Evolutionary conservation across 2,797 vertebrate species (phyloP).

Genomic region (Zalophus californianus): DNA sequence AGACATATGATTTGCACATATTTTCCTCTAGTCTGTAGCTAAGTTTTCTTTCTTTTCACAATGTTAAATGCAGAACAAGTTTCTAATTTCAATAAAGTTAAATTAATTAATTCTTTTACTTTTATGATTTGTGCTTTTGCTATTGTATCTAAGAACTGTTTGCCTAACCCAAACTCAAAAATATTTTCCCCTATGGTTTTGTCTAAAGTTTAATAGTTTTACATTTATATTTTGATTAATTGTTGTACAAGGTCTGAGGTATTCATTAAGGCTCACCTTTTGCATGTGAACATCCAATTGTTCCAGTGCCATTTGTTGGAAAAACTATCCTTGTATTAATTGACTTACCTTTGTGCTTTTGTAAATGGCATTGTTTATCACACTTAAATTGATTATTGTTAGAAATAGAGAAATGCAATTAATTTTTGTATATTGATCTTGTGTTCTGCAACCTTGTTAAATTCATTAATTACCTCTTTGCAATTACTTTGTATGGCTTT

Average conservation of each 20-base stretch:
- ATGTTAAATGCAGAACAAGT: neutral
- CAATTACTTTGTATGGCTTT: neutral
- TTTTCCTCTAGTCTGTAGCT: neutral
- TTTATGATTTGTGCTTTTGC: neutral
- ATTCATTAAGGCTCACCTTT: neutral
- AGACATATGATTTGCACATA: neutral
- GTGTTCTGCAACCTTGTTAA: neutral
- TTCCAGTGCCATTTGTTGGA: neutral
- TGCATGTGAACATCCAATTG: neutral
- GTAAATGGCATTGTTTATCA: neutral
- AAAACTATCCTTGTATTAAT: neutral
- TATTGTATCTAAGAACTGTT: neutral
- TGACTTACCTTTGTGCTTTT: neutral
- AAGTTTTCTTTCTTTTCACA: neutral
- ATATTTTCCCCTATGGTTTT: neutral
- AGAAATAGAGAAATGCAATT: neutral
- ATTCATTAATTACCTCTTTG: neutral
- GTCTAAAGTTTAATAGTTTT: neutral
- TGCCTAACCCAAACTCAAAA: neutral
- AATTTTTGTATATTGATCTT: neutral
- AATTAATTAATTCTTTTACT: neutral
- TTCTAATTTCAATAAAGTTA: neutral
- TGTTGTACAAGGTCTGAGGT: neutral
- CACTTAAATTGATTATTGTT: neutral
- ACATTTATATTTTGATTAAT: neutral